Conservation (phyloP, 1,140 invertebrate species). For the Potamilus streckersoni region DNA sequence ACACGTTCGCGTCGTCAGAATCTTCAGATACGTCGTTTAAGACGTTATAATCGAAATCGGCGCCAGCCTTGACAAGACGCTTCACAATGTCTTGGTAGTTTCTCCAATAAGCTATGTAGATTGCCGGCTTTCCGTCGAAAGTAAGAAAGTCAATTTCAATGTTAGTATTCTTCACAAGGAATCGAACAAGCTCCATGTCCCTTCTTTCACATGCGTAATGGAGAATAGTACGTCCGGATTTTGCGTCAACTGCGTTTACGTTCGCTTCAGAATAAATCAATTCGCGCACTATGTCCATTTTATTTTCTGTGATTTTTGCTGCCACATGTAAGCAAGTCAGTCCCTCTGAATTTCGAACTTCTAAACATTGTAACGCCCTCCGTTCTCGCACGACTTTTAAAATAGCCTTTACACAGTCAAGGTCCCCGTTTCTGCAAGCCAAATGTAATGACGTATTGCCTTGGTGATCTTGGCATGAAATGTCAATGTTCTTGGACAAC, state of each 20-base stretch:
- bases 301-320: not conserved
- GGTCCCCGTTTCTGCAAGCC: slow-evolving; percentile 79
- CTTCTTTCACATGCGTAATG: slow-evolving; percentile 42
- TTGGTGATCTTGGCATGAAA: slow-evolving; percentile 34
- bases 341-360: slow-evolving; percentile 78
- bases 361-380: too few species aligned
- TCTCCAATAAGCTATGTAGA: slow-evolving; percentile 24
- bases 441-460: slow-evolving; percentile 81
- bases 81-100: too few species aligned
- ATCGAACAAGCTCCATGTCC: slow-evolving; percentile 26
- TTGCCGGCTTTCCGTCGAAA: slow-evolving; percentile 34
- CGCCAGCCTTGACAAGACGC: too few species aligned
- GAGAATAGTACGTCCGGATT: slow-evolving; percentile 46
- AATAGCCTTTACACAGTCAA: slow-evolving; percentile 1
- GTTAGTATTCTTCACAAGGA: slow-evolving; percentile 24
- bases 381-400: too few species aligned
- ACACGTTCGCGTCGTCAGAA: too few species aligned
- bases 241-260: slow-evolving; percentile 77
- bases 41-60: too few species aligned
- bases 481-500: slow-evolving; percentile 75
- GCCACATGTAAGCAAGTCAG: slow-evolving; percentile 74
- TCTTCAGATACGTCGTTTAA: too few species aligned
- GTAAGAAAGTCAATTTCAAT: slow-evolving; percentile 35
- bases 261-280: slow-evolving; percentile 62
- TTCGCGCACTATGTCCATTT: slow-evolving; percentile 17